Base-by-base conservation (phyloP, 2,888 invertebrate species). In the Auanema freiburgensis region DNA sequence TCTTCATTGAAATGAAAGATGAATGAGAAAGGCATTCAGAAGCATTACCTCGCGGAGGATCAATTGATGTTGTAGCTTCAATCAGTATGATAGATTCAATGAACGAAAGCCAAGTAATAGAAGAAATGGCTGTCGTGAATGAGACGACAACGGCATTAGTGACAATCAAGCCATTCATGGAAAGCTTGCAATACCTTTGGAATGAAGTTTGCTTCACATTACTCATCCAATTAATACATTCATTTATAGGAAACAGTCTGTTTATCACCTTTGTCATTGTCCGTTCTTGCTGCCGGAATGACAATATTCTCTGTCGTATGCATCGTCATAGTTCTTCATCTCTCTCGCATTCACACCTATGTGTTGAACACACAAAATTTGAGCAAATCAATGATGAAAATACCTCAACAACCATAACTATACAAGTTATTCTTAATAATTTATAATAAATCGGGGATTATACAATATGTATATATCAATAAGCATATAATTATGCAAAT, bases 71-170 rank as follows among this genome's bases (percentile, higher is more conserved):
- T n/a, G 57, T 59, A 44, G 60, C 70, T 6, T 63, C 59, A 11
- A 55, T 72, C 40, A 68, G 64, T 59, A 68, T 72, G 55, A 54
- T 72, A 43, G 72, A 72, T 60, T 66, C 63, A 21, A 56, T 72
- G 56, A 67, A 64, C 14, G 53, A 54, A 33, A 33, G 33, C 8
- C 33, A 33, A 33, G 33, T 33, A 33, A 33, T 33, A 33, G 33
- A 33, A 33, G 33, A 33, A 33, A 33, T 33, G 33, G 10, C 44
- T 8, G 6, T 60, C 2, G 10, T 60, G 33, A 54, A 44, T 23
- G 25, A 25, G 18, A 24, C 25, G 18, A 24, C 33, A 33, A 33
- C 33, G 33, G 8, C 33, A 33, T 33, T 33, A 33, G 33, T 33
- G 33, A 33, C 33, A 33, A 5, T 33, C 33, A 33, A 33, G 33